Conservation (phyloP, 2,113 vertebrate species). For the Heptranchias perlo region DNA sequence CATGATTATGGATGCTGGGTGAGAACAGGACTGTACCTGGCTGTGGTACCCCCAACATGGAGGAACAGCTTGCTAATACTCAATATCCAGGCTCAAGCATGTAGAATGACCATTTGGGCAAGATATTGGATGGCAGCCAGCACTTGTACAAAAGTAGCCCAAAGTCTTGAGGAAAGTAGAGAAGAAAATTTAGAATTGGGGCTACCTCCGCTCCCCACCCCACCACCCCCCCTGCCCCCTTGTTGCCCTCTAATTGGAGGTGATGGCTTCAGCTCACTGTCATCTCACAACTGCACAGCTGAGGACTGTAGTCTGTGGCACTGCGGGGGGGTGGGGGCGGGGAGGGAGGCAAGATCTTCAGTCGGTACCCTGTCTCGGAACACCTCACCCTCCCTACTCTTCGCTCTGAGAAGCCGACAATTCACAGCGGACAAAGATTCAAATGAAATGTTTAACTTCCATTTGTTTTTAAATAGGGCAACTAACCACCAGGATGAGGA, state of each 20-base stretch:
- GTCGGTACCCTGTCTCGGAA: neutral
- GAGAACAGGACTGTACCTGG: too few species aligned
- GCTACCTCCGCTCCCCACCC: neutral
- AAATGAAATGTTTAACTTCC: neutral
- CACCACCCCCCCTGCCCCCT: too few species aligned
- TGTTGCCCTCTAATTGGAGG: too few species aligned
- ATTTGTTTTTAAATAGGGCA: neutral
- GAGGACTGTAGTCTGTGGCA: neutral
- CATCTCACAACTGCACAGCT: neutral
- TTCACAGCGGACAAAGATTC: neutral
- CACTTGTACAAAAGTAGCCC: too few species aligned
- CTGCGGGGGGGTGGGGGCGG: neutral
- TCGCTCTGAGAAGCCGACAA: neutral
- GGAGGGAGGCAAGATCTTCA: neutral
- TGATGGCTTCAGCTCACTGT: too few species aligned
- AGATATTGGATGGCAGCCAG: too few species aligned
- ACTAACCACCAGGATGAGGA: neutral
- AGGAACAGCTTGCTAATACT: too few species aligned
- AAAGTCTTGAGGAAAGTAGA: too few species aligned
- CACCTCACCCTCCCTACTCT: neutral
- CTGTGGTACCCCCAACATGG: too few species aligned
- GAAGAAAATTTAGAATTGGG: neutral
- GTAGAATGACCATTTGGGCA: too few species aligned
- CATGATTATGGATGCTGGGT: neutral
- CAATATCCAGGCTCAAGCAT: too few species aligned